phyloP scores from a whole-genome alignment of 1,140 invertebrate genomes.

The Papilio polyxenes region DNA sequence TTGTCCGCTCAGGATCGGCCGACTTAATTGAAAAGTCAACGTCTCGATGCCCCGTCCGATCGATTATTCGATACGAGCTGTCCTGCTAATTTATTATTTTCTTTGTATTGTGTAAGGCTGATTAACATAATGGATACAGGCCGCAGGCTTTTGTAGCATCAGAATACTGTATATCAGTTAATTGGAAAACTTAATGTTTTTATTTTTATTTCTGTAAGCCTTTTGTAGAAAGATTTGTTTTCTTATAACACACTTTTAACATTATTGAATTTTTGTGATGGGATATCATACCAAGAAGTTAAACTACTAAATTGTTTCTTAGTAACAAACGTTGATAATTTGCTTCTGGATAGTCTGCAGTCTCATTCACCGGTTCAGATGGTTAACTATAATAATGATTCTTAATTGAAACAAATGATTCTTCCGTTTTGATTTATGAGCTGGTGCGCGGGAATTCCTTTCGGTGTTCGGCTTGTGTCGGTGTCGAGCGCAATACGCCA shows the following conservation, averaged over 20 bases:
- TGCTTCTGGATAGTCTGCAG: not conserved
- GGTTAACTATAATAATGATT: conserved; percentile 29
- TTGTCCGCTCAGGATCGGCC: conserved; percentile 62
- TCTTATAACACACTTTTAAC: not conserved
- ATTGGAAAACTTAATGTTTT: not conserved
- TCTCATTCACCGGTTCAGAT: conserved; percentile 9
- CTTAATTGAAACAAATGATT: conserved; percentile 37
- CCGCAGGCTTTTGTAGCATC: not conserved
- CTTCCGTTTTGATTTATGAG: conserved; percentile 33
- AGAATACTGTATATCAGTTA: not conserved
- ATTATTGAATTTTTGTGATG: not conserved
- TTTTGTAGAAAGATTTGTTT: not conserved
- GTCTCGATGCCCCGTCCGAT: conserved; percentile 60
- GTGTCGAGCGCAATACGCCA: conserved; percentile 18
- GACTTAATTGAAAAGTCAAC: conserved; percentile 71
- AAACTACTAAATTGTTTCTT: not conserved
- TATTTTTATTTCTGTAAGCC: not conserved
- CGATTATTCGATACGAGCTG: conserved; percentile 60
- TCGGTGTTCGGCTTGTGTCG: not conserved
- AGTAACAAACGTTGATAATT: not conserved
- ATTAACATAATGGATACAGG: conserved; percentile 39
- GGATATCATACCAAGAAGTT: not conserved
- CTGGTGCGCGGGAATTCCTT: conserved; percentile 31
- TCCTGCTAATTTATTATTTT: conserved; percentile 63
- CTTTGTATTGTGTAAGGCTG: conserved; percentile 46